Base-by-base conservation (phyloP, 2,888 invertebrate species). In the Tupiocoris notatus region DNA sequence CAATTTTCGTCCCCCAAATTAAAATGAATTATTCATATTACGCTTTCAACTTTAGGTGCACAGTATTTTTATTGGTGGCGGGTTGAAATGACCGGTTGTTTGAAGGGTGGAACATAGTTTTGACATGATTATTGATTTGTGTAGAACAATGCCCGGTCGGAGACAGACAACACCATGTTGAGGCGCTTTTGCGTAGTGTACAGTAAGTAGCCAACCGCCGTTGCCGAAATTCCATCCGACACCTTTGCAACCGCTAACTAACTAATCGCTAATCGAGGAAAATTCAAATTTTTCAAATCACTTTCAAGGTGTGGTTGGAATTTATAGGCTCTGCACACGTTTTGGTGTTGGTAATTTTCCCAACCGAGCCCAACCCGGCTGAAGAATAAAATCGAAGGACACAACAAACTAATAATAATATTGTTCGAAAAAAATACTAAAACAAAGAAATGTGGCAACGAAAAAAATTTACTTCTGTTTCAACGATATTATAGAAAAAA, bases 121-220 rank as follows among this genome's bases (percentile, higher is more conserved):
- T 12, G 12, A 39, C 39, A 39, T 39, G 39, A 22, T 57, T 75
- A 59, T 66, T 76, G 62, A 68, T 71, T 70, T 70, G 59, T 78
- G 78, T 78, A 78, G 78, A 78, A 78, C 77, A 75, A 74, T 78
- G 70, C 77, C 78, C 58, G 78, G 74, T 61, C 77, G 78, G 74
- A 78, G 78, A 76, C 78, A 78, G 78, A 78, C 78, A 54, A 67
- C 78, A 65, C 75, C 78, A 20, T 78, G 78, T 78, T 78, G 71
- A 77, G 78, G 76, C 76, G 76, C 76, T 78, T 76, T 66, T 78
- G 12, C 39, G 39, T 39, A 68, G 74, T 63, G 64, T 68, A 70
- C 66, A 77, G 77, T 78, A 78, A 78, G 78, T 78, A 78, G 68
- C 64, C 71, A 17, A 67, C n/a, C 21, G 20, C 61, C 68, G 22